Evolutionary conservation across 1,140 invertebrate species (phyloP).

Genomic region (Telenomus remus): DNA sequence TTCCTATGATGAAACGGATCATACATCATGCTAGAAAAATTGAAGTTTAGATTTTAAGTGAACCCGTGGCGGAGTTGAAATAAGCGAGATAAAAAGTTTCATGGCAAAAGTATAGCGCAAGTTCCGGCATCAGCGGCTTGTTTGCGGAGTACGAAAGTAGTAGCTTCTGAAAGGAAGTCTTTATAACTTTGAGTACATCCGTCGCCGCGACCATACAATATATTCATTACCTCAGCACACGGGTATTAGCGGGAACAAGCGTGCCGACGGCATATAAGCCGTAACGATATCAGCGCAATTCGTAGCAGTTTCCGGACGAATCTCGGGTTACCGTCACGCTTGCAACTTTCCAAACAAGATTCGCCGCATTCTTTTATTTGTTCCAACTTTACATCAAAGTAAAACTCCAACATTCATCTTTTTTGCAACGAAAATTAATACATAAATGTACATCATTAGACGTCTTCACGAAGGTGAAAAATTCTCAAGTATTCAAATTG

Average conservation of each 20-base stretch:
- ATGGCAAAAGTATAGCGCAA: constrained; percentile 18
- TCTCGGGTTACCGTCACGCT: too few species aligned
- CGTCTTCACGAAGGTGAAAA: too few species aligned
- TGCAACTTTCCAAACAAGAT: too few species aligned
- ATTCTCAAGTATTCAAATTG: too few species aligned
- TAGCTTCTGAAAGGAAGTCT: constrained; percentile 28
- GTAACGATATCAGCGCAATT: too few species aligned
- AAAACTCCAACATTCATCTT: too few species aligned
- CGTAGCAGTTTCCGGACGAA: too few species aligned
- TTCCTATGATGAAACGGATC: too few species aligned
- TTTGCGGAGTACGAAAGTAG: constrained; percentile 41
- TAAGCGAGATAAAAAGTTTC: constrained; percentile 32
- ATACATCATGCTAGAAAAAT: constrained; percentile 17
- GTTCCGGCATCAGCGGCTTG: constrained; percentile 36
- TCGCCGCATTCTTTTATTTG: too few species aligned
- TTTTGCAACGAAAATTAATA: too few species aligned
- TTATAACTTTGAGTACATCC: constrained; percentile 51
- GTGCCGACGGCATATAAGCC: neutral
- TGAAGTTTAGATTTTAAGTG: constrained; percentile 34
- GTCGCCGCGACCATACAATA: constrained; percentile 40
- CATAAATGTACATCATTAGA: too few species aligned
- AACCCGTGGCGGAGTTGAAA: constrained; percentile 19
- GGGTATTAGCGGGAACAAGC: constrained; percentile 42
- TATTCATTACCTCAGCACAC: constrained; percentile 52
- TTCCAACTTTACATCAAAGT: too few species aligned